Conservation (phyloP, 2,797 vertebrate genomes). For the Limnodromus scolopaceus region DNA sequence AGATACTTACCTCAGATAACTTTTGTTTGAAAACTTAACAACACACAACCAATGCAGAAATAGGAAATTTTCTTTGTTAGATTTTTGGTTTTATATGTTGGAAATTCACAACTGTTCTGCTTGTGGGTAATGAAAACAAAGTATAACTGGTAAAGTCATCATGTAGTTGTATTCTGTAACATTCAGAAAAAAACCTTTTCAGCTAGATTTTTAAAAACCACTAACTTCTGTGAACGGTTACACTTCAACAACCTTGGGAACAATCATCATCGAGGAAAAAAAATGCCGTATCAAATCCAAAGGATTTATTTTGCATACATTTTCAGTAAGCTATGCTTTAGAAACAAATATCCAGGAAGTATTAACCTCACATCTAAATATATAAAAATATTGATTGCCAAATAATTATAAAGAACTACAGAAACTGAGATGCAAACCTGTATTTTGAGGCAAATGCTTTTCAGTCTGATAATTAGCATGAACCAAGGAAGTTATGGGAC, state of each 20-base stretch:
- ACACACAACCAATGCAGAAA: neutral
- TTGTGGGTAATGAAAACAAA: neutral
- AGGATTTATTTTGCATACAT: neutral
- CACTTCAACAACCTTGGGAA: neutral
- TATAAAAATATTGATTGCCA: rapidly evolving
- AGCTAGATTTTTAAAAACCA: neutral
- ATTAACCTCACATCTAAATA: neutral
- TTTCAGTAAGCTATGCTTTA: neutral
- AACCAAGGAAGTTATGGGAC: neutral
- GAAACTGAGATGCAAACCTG: neutral
- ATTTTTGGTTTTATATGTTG: neutral
- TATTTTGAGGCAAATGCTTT: neutral
- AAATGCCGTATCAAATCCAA: neutral
- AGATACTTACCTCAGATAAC: neutral
- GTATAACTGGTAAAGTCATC: neutral
- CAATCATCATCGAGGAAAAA: neutral
- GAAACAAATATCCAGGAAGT: neutral
- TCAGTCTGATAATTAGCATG: neutral
- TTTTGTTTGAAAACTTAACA: neutral
- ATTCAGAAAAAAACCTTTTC: neutral
- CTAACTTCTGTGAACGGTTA: neutral
- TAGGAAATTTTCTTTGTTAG: neutral
- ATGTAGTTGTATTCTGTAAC: neutral
- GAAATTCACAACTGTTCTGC: neutral
- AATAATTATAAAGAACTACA: neutral